Base-by-base conservation (phyloP, 2,797 vertebrate genomes). In the Hippocampus kuda region DNA sequence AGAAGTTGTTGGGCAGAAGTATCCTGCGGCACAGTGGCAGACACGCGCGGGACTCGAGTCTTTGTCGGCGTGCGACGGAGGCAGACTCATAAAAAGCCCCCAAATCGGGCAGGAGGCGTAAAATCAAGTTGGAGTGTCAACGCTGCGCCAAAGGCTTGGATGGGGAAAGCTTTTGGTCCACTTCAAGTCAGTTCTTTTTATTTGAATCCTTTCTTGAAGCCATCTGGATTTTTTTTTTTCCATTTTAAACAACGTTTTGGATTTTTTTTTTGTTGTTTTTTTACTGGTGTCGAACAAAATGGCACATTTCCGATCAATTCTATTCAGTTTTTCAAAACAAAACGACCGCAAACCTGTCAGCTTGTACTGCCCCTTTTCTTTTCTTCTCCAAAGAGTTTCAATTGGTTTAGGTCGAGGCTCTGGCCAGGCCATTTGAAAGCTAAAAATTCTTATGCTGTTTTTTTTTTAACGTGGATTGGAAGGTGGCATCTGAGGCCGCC, bases 151-250 rank as follows among this genome's bases (percentile, higher is more conserved):
- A 56, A 63, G 53, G 30, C 12, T 26, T 20, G 53, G 68, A 63
- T 49, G 65, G 61, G 65, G 65, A 53, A 64, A 46, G 70, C 41
- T 44, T 72, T 42, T 42, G 76, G 74, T 75, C 68, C 78, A 80
- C 68, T 67, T 79, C 79, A 82, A 81, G 18, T 70, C 75, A 81
- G 74, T 41, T 22, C 20, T 15, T 42, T 63, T 34, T 2, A 44
- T 34, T 34, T 6, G 5, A n/a, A 56, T 20, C 22, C 22, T 11
- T n/a, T 9, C 2, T 3, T 56, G 7, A 56, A 56, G n/a, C 22
- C n/a, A 3, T 24, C 11, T 24, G 2, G 10, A 26, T 24, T n/a
- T 13, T 26, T 13, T 57, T 27, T 8, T 54, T 49, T 5, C 1
- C 5, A 6, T 34, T 34, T 34, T 6, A 34, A 34, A 34, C 34